Evolutionary conservation across 2,113 vertebrate genomes (phyloP), one percentile per base, ranked within the genome.

Genomic region (Neogobius melanostomus): DNA sequence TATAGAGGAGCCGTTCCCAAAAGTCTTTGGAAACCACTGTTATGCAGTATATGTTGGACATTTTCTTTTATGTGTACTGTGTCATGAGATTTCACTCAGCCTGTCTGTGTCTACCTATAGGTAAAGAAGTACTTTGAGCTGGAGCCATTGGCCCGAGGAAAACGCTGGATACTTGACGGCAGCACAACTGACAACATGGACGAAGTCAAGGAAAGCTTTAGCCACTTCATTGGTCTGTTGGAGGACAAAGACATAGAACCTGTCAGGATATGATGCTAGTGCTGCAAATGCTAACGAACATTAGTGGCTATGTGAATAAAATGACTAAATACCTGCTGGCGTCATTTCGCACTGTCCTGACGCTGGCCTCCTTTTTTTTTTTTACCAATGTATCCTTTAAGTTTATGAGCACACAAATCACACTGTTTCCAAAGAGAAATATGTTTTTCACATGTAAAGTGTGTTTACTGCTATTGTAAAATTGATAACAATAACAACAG

Each of bases 121-220:
- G 94, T 99, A 66, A 97, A 96, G 91, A 99, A 98, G 80, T 98
- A 98, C 85, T 97, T 99, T 83, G 98, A 99, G 93, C 94, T 99
- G 91, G 97, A 99, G 89, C 97, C 96, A 3, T 93, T 98, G 87
- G 95, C 96, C 61, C 89, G 95, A 71, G 97, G 96, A 68, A 98
- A 98, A 82, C 94, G 95, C 79, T 99, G 97, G 98, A 95, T 99
- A 85, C 94, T 99, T 81, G 95, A 97, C 62, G 95, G 96, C 54
- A 96, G 95, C 86, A 92, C 94, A 15, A 87, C 94, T 76, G 96
- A 96, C 84, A 93, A 97, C 89, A 91, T 93, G 92, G 95, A 96
- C 14, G 92, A 93, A 1, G 93, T 97, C 92, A 97, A 95, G 91
- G 95, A 97, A 88, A 96, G 94, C 91, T 98, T 98, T 80, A 89